Percentiles rank a stretch among this genome's conserved stretches.
phyloP scores from a whole-genome alignment of 2,888 invertebrate genomes.

The Entomobrya proxima region DNA sequence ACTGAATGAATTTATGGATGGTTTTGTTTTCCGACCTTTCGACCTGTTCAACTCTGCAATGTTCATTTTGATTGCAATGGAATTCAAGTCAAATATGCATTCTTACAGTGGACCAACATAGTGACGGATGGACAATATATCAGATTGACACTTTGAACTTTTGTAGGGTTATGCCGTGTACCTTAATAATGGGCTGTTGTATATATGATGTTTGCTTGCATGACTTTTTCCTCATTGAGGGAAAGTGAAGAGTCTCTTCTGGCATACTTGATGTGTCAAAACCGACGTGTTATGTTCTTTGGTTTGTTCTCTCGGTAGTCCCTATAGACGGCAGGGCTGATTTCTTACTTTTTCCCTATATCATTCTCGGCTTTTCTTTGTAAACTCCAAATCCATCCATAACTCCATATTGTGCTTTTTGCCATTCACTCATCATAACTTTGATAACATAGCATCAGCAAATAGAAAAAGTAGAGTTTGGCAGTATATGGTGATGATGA shows the following conservation, averaged over 20 bases:
- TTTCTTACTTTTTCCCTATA: conserved; percentile 35
- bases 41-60: too few species aligned
- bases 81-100: too few species aligned
- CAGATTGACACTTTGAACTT: too few species aligned
- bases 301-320: conserved; percentile 57
- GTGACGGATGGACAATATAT: too few species aligned
- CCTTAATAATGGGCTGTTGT: conserved; percentile 35
- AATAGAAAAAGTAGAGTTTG: conserved; percentile 30
- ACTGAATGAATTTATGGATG: too few species aligned
- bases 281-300: conserved; percentile 66
- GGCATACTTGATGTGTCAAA: conserved; percentile 61
- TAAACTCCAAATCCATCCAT: conserved; percentile 47
- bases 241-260: conserved; percentile 60
- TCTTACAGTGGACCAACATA: too few species aligned
- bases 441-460: conserved; percentile 41
- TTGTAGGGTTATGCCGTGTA: too few species aligned
- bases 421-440: conserved; percentile 51
- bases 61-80: too few species aligned
- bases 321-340: conserved; percentile 38
- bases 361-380: conserved; percentile 35
- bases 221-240: conserved; percentile 51
- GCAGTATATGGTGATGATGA: conserved; percentile 10
- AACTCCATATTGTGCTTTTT: conserved; percentile 44
- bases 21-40: too few species aligned
- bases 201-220: conserved; percentile 3